phyloP scores from a whole-genome alignment of 2,113 vertebrate genomes.

The Sapajus apella region DNA sequence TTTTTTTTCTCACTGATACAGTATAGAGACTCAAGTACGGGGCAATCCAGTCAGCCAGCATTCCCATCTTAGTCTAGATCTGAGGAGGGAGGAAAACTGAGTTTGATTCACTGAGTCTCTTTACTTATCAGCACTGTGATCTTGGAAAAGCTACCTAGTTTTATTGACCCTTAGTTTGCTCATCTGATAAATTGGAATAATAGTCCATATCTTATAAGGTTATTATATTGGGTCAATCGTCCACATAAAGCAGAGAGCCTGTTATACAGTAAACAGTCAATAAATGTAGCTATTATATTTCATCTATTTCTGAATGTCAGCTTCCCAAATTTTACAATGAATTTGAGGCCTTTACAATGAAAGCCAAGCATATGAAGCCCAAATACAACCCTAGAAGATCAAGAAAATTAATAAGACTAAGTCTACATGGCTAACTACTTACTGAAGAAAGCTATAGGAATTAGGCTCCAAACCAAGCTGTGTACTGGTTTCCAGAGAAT shows the following conservation, averaged over 20 bases:
- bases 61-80: neutral
- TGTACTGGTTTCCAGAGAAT: neutral
- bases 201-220: neutral
- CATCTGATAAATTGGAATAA: neutral
- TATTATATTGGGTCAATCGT: neutral
- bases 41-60: neutral
- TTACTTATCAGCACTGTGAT: neutral
- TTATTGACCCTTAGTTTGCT: neutral
- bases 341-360: neutral
- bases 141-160: neutral
- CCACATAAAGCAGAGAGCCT: neutral
- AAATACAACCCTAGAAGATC: neutral
- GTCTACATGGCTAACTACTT: neutral
- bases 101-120: neutral
- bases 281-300: neutral
- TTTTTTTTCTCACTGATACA: neutral
- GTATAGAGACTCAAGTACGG: neutral
- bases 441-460: neutral
- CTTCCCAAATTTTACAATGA: neutral
- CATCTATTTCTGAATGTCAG: neutral
- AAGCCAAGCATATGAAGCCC: neutral
- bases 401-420: neutral
- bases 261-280: neutral
- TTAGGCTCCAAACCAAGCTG: neutral
- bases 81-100: neutral